Base-by-base conservation (phyloP, 2,113 vertebrate species). In the Stigmatopora nigra region DNA sequence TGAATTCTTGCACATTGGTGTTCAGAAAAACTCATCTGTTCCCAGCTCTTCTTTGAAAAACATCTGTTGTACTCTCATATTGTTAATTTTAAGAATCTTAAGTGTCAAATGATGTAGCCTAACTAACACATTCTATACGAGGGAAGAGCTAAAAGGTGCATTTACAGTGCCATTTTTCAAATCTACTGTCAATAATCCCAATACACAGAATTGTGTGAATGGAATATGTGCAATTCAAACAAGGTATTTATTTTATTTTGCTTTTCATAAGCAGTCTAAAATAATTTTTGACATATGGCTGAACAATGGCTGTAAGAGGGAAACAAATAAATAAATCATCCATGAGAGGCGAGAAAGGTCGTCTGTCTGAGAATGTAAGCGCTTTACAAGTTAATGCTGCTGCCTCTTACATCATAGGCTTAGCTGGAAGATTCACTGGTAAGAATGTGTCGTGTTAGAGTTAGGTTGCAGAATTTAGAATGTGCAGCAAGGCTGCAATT, bases 371-470 rank as follows among this genome's bases (percentile, higher is more conserved):
- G 7, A 44, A 64, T 56, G 8, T 84, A 86, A 86, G 79, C 84
- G 61, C 78, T 82, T 88, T 80, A 87, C 16, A 25, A 68, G 71
- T 81, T 85, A 55, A 73, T 46, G 51, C 75, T 52, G 69, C 64
- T 53, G 25, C 25, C 25, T 69, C 69, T 85, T 86, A 78, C 76
- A 71, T 87, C 75, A 86, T 78, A 72, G 79, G 80, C 79, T 87
- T 81, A 82, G 10, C 57, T 47, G 20, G 44, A 12, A 4, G 2
- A 25, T 69, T 56, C 20, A 44, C 67, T 25, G 20, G 65, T 57
- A 13, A 10, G 48, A 65, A 9, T 61, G 46, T 65, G 41, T 25
- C 17, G 46, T 57, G 51, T 38, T 53, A 53, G 16, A 35, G 22
- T 53, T 12, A 20, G 35, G 55, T 62, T 13, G 56, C 56, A 58